Evolutionary conservation across 2,113 vertebrate species (phyloP), one percentile per base, ranked within the genome.

Genomic region (Zapornia atra): DNA sequence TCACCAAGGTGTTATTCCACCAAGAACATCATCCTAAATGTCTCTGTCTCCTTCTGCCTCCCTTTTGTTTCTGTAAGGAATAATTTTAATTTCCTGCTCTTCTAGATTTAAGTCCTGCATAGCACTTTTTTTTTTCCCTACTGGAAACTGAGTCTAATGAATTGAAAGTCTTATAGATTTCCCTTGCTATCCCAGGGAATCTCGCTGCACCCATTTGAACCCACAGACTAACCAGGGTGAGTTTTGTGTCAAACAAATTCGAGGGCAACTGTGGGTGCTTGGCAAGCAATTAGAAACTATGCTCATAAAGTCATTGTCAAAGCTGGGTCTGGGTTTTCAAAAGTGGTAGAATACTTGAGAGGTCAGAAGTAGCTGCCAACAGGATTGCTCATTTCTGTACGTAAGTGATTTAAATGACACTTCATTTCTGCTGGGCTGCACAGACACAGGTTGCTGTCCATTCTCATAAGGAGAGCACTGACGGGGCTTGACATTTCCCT

Each of bases 341-440:
- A 87, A 86, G 12, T 21, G 7, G 44, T 66, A 42, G 44, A 75
- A 69, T 54, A 76, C 24, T 90, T 91, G 63, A 87, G 90, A 96
- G 50, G 54, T 44, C 50, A 20, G 26, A 61, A 90, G 28, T 71
- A 60, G n/a, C 40, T 90, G 78, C 79, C 5, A 6, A 54, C 63
- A 83, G 25, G 22, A 70, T 70, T 82, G 50, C 50, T 91, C 36
- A 46, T 94, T 85, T 87, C 63, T 84, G 51, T 79, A 69, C 29
- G 21, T 33, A 72, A 80, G 50, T 38, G 28, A 90, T 91, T 94
- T 91, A 90, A 96, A 88, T 77, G 57, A 38, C 66, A 50, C 22
- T 79, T 91, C 16, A 46, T 85, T 96, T 94, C 87, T 96, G 44
- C 75, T 86, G 75, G 36, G 71, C 66, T 93, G 93, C 78, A 81